Evolutionary conservation across 2,888 invertebrate genomes (phyloP).

Genomic region (Sarcophaga carnaria): DNA sequence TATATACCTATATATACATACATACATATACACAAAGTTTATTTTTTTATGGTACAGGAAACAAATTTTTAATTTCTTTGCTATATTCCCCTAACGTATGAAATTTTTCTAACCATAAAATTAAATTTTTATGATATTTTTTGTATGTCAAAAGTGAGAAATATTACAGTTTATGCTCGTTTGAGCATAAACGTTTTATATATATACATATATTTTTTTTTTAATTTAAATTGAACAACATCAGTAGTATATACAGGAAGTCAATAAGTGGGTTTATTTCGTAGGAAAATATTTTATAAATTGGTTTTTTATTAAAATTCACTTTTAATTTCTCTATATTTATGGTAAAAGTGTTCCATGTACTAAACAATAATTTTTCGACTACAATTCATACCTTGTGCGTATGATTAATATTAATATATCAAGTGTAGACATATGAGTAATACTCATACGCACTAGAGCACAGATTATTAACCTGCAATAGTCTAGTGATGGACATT

Average conservation of each 20-base stretch:
- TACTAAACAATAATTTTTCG: too few species aligned
- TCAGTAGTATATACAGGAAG: not conserved
- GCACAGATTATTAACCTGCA: too few species aligned
- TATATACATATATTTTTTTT: not conserved
- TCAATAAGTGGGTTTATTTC: not conserved
- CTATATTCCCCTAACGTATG: not conserved
- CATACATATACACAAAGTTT: too few species aligned
- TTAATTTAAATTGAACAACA: not conserved
- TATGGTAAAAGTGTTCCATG: too few species aligned
- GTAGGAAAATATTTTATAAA: not conserved
- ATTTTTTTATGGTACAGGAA: too few species aligned
- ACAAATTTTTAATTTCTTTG: too few species aligned
- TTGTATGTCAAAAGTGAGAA: not conserved
- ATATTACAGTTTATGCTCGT: constrained; percentile 1
- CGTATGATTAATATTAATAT: not conserved
- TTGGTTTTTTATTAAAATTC: not conserved
- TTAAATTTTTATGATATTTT: not conserved
- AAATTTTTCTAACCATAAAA: constrained; percentile 11
- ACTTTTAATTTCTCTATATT: too few species aligned
- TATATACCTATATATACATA: not conserved
- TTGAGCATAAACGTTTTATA: constrained; percentile 1
- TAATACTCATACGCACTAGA: not conserved
- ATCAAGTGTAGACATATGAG: not conserved
- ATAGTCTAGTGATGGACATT: too few species aligned
- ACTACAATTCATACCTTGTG: not conserved